Percentiles rank a stretch among this genome's conserved stretches.
phyloP scores from a whole-genome alignment of 2,113 vertebrate species.

The Ploceus nigricollis region DNA sequence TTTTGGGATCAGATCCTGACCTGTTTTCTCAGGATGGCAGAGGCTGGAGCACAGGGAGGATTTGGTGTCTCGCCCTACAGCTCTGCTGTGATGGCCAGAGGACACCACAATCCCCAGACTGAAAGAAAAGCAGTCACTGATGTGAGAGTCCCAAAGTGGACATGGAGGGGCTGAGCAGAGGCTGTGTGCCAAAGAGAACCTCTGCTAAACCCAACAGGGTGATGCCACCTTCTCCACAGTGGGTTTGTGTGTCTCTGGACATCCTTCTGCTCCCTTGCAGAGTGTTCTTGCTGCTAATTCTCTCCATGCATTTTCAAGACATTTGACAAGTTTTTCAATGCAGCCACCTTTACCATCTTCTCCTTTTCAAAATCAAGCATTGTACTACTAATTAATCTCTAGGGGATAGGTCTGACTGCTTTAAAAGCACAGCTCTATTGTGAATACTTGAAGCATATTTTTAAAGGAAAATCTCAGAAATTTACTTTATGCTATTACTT shows the following conservation, averaged over 20 bases:
- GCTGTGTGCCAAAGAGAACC: neutral
- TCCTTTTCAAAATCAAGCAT: slow-evolving; percentile 33
- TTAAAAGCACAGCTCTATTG: slow-evolving; percentile 43
- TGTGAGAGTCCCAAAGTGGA: neutral
- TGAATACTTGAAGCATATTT: neutral
- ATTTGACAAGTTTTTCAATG: neutral
- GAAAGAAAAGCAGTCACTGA: neutral
- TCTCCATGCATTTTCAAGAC: neutral
- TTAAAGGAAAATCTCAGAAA: slow-evolving; percentile 35
- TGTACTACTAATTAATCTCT: slow-evolving; percentile 56
- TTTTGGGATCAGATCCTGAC: neutral
- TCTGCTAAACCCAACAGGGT: neutral
- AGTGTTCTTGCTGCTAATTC: neutral
- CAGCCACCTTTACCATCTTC: slow-evolving; percentile 9
- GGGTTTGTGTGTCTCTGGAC: neutral
- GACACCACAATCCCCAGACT: neutral
- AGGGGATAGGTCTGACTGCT: slow-evolving; percentile 44
- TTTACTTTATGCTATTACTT: slow-evolving; percentile 34
- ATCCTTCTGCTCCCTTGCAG: neutral
- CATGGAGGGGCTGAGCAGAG: neutral
- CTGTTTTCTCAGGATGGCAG: neutral
- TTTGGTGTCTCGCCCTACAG: neutral
- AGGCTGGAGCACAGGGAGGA: neutral
- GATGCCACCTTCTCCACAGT: neutral
- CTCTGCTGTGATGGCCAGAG: neutral